Conservation (phyloP, 2,113 vertebrate species). For the Bujurquina vittata region DNA sequence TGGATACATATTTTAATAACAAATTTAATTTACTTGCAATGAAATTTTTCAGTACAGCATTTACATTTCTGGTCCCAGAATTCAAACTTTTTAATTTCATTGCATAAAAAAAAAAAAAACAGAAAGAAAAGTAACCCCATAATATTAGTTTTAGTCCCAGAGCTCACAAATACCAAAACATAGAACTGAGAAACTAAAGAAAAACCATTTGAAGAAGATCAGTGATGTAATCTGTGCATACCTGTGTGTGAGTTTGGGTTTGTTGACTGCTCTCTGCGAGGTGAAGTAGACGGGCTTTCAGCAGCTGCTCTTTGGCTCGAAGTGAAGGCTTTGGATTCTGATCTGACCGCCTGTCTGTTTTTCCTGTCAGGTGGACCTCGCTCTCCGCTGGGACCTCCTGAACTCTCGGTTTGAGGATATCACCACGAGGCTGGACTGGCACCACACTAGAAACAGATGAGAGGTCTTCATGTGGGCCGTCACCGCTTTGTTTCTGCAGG, state of each 20-base stretch:
- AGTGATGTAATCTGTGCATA: background rate
- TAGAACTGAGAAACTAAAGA: background rate
- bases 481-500: conserved; percentile 15
- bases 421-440: background rate
- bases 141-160: background rate
- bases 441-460: background rate
- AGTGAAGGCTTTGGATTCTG: conserved; percentile 9
- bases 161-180: background rate
- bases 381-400: background rate
- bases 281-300: conserved; percentile 21
- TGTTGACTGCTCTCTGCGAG: background rate
- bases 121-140: background rate
- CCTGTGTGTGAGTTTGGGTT: conserved; percentile 42
- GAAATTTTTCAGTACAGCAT: background rate
- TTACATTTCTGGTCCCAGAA: background rate
- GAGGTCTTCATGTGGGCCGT: conserved; percentile 13
- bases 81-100: background rate
- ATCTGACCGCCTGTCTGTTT: background rate
- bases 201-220: background rate
- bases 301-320: conserved; percentile 20
- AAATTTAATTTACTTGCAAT: background rate
- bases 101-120: background rate
- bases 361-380: background rate
- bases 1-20: background rate
- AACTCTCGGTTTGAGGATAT: background rate